phyloP scores from a whole-genome alignment of 2,113 vertebrate species.

The Brachyhypopomus occidentalis region DNA sequence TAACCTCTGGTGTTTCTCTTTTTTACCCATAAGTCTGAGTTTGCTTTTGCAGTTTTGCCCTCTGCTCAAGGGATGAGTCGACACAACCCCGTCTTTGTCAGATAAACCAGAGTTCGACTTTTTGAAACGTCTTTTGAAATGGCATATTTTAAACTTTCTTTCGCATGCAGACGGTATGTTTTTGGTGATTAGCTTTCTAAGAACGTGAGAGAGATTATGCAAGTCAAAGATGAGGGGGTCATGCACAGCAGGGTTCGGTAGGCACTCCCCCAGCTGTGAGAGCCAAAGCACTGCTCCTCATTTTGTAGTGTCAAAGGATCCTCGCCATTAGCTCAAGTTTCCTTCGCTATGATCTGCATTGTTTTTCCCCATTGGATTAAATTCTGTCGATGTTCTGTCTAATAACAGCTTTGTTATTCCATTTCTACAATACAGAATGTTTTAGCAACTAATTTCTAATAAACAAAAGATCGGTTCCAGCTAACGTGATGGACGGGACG shows the following conservation, averaged over 20 bases:
- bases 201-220: not conserved
- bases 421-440: not conserved
- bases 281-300: slow-evolving; percentile 24
- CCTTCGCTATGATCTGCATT: not conserved
- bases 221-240: not conserved
- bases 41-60: not conserved
- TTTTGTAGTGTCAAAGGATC: not conserved
- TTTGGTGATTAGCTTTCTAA: slow-evolving; percentile 1
- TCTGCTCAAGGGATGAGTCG: not conserved
- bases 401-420: not conserved
- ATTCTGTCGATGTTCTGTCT: not conserved
- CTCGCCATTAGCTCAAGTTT: not conserved
- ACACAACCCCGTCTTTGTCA: not conserved
- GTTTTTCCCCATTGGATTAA: not conserved
- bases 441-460: slow-evolving; percentile 6
- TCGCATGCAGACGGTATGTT: slow-evolving; percentile 2
- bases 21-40: not conserved
- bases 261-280: too few species aligned
- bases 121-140: not conserved
- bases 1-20: slow-evolving; percentile 3
- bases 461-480: slow-evolving; percentile 6
- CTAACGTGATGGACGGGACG: not conserved
- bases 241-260: not conserved
- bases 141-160: slow-evolving; percentile 11
- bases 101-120: slow-evolving; percentile 27